Conservation (phyloP, 2,797 vertebrate genomes). For the Telmatherina bonti region DNA sequence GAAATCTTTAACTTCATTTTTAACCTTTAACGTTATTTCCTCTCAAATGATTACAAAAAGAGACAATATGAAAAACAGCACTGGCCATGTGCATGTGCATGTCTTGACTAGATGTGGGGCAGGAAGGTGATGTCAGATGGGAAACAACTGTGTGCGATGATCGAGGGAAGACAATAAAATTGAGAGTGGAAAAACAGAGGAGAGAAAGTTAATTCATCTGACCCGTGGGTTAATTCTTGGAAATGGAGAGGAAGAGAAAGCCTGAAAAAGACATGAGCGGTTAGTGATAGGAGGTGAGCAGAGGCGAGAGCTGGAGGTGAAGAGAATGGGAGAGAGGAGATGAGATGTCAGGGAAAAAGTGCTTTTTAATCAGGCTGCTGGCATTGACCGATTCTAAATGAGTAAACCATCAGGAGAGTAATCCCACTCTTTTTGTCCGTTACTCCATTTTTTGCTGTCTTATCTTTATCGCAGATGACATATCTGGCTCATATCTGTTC, state of each 20-base stretch:
- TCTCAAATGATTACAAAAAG: slow-evolving; percentile 10
- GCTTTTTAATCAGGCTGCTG: slow-evolving; percentile 47
- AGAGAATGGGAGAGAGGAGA: slow-evolving; percentile 47
- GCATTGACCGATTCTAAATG: slow-evolving; percentile 58
- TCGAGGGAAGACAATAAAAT: slow-evolving; percentile 49
- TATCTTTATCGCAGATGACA: slow-evolving; percentile 65
- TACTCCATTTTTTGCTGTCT: slow-evolving; percentile 43
- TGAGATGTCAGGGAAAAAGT: slow-evolving; percentile 24
- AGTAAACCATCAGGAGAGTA: slow-evolving; percentile 48
- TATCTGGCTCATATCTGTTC: slow-evolving; percentile 75
- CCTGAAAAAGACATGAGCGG: slow-evolving; percentile 30
- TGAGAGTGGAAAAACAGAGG: slow-evolving; percentile 38
- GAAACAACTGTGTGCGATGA: slow-evolving; percentile 71
- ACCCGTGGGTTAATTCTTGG: slow-evolving; percentile 52
- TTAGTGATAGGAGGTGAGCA: slow-evolving; percentile 26
- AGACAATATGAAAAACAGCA: slow-evolving; percentile 22
- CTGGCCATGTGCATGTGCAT: slow-evolving; percentile 43
- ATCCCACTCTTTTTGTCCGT: slow-evolving; percentile 29
- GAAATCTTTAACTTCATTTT: not conserved
- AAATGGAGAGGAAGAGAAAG: slow-evolving; percentile 24
- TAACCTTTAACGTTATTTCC: too few species aligned
- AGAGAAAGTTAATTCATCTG: slow-evolving; percentile 50
- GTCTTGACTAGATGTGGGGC: slow-evolving; percentile 57
- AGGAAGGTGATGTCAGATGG: slow-evolving; percentile 70
- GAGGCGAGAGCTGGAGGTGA: slow-evolving; percentile 39